Evolutionary conservation across 2,888 invertebrate genomes (phyloP).

Genomic region (Drosophila stalkeri): DNA sequence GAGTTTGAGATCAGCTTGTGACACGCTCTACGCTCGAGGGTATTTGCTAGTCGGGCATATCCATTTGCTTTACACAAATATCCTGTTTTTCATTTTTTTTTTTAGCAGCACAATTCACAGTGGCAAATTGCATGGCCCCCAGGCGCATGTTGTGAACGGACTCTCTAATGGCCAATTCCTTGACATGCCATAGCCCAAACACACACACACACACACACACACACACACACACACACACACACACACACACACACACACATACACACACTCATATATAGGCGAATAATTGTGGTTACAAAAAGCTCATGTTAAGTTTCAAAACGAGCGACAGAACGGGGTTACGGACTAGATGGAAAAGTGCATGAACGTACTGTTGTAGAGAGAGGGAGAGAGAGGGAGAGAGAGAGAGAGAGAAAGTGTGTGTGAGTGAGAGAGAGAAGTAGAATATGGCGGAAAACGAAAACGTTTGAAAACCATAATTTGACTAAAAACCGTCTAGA

Average conservation of each 20-base stretch:
- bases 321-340: constrained; percentile 30
- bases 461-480: constrained; percentile 74
- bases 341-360: neutral
- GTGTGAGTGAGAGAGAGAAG: neutral
- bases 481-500: constrained; percentile 79
- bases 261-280: constrained; percentile 4
- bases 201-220: constrained; percentile 15
- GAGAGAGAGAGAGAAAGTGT: neutral
- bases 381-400: neutral
- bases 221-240: constrained; percentile 18
- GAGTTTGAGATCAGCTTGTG: neutral
- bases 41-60: constrained; percentile 1
- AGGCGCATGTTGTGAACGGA: constrained; percentile 40
- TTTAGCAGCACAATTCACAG: constrained; percentile 23
- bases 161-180: constrained; percentile 51
- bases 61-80: neutral
- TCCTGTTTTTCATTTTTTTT: constrained; percentile 15
- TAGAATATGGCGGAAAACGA: neutral
- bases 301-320: constrained; percentile 54
- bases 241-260: constrained; percentile 19
- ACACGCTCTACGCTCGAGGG: neutral
- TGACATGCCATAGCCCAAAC: constrained; percentile 48
- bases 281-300: constrained; percentile 52
- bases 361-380: constrained; percentile 1
- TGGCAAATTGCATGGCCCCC: constrained; percentile 48